Base-by-base conservation (phyloP, 2,113 vertebrate genomes). In the Crotophaga sulcirostris region DNA sequence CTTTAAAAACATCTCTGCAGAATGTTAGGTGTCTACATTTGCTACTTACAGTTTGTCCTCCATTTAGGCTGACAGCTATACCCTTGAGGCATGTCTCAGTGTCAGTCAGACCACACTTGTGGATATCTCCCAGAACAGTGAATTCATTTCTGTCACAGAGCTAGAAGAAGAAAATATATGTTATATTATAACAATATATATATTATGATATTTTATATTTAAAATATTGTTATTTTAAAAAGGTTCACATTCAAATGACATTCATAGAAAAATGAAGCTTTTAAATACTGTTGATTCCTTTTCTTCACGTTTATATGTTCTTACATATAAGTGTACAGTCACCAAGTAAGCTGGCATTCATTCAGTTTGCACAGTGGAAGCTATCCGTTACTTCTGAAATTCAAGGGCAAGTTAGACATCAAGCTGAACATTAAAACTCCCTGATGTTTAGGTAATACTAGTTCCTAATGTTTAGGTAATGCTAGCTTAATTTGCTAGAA, bases 41-140 rank as follows among this genome's bases (percentile, higher is more conserved):
- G 60, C 33, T 62, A 87, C 98, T 98, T 96, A 99, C 99, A 77
- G 96, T 97, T 68, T 89, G 87, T 2, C 96, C 98, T 83, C 91
- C 91, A 1, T 55, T 91, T 28, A 99, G 69, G 33, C 97, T 97
- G 89, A 99, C 19, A 3, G 98, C 98, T 24, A 99, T 63, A 11
- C 98, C 96, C 95, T 98, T 98, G 51, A 99, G 97, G 93, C 99
- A 99, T 4, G 98, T 99, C 96, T 98, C 98, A 0, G 95, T 98
- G 69, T 98, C 98, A 1, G 97, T 97, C 83, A 99, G 66, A 3
- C 98, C 98, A 33, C 99, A 99, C 92, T 97, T 98, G 25, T 97
- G 95, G 84, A 99, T 97, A 24, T 99, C 99, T 11, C 96, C 99
- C 89, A 99, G 88, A 77, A 99, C 97, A 1, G 97, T 98, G 94